Base-by-base conservation (phyloP, 2,113 vertebrate genomes). In the Oreotrochilus melanogaster region DNA sequence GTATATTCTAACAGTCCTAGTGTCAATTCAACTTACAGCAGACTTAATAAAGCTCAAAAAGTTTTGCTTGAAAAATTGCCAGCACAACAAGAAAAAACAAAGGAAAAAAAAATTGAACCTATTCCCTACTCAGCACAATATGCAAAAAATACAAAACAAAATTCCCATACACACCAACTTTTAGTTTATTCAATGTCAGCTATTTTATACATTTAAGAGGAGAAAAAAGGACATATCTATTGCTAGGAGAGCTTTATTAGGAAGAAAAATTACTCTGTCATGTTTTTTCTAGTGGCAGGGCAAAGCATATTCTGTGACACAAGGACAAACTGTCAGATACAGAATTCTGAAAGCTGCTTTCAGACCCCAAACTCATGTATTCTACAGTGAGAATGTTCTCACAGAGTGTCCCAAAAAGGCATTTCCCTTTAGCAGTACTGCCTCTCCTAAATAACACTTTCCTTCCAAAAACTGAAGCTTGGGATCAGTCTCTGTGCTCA, bases 401-500 rank as follows among this genome's bases (percentile, higher is more conserved):
- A 37, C 4, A 57, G 47, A 57, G n/a, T 2, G 35, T n/a, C 47
- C 58, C 27, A 53, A 30, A 67, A 81, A 81, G n/a, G 15, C 24
- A 53, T 9, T 47, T 24, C 23, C 45, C 42, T 76, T 65, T 24
- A 76, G 45, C 78, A 93, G 24, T 24, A 25, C 25, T 30, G 48
- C 28, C 24, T 70, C 21, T 72, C 31, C 48, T 37, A 67, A 76
- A 30, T 9, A 65, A 11, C 2, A 39, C 21, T 15, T 58, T 22
- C 25, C 54, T 85, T 57, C 21, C 56, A 85, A 47, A 11, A 67
- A 4, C 24, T 30, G 33, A 37, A n/a, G 75, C 60, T 60, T 31
- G 16, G 22, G 50, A 60, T 42, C 33, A 56, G 74, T 9, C 37
- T 5, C 18, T 24, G 19, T 48, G 60, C 97, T 93, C 94, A 98